Base-by-base conservation (phyloP, 2,797 vertebrate species). In the Merluccius polli region DNA sequence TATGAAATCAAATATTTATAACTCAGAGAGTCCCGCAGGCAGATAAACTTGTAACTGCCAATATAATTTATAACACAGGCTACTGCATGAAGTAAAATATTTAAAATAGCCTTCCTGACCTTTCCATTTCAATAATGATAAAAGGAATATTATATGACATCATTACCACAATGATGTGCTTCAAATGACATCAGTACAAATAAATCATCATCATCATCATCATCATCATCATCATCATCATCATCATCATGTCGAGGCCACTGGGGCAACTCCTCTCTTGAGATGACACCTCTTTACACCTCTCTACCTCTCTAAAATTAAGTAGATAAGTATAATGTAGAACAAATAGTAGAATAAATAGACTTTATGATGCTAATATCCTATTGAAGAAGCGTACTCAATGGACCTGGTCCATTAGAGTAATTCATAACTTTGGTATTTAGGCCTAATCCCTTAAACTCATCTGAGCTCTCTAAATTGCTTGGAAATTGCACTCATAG, bases 1-100 rank as follows among this genome's bases (percentile, higher is more conserved):
- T n/a, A 59, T 6, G n/a, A 65, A 65, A 65, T 65, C 59, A 65
- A 65, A 65, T 65, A 65, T 65, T 65, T 27, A 65, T n/a, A n/a
- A n/a, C n/a, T n/a, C n/a, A n/a, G 24, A n/a, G 8, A 59, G 4
- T 24, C 10, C 44, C 18, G 21, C n/a, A 16, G 59, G 59, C 59
- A 12, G 59, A 27, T 13, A 27, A 9, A 27, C 59, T 63, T 27
- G 41, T 44, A 10, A 27, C n/a, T 27, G n/a, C 59, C 59, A 27
- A 27, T 12, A 27, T 65, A 27, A n/a, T 65, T 63, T 4, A 27
- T 10, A 65, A 65, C n/a, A 65, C n/a, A n/a, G n/a, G n/a, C n/a
- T 65, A 65, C 24, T 27, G 52, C 9, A 59, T 6, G n/a, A 65
- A 65, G 27, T 65, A n/a, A 65, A 65, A 65, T 65, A 65, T 65